These are phyloP conservation scores for Sebastiscus albofasciatus DNA, from an alignment of 2,797 vertebrate genomes.

Conservation along the genomic window DNA sequence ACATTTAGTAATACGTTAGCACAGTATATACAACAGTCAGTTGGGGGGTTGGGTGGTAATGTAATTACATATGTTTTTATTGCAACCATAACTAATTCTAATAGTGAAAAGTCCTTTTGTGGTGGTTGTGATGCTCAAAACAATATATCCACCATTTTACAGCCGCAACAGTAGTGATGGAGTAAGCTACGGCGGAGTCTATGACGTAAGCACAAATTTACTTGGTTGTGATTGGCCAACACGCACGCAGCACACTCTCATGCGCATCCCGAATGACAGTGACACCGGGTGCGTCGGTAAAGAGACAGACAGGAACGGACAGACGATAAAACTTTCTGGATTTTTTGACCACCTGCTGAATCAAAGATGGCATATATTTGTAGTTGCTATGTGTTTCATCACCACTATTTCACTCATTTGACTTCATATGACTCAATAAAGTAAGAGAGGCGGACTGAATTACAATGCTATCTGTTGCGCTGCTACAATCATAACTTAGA, in stretches of 20 bases:
- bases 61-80: not conserved
- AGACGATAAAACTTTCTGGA: not conserved
- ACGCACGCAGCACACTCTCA: not conserved
- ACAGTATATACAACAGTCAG: no score
- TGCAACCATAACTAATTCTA: not conserved
- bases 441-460: not conserved
- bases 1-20: accelerated
- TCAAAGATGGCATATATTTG: constrained; percentile 8
- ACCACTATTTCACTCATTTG: constrained; percentile 9
- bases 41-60: no score
- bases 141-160: not conserved
- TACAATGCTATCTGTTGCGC: constrained; percentile 1
- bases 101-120: not conserved
- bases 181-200: not conserved
- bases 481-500: constrained; percentile 1
- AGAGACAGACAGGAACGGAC: not conserved
- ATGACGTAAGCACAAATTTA: accelerated
- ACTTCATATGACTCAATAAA: constrained; percentile 6
- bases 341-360: not conserved
- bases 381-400: constrained; percentile 37
- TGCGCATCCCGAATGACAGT: not conserved
- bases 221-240: not conserved
- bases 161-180: not conserved
- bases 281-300: not conserved
- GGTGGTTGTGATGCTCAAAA: not conserved